These are phyloP conservation scores for Malthinus seriepunctatus DNA, from an alignment of 2,888 invertebrate genomes.

Conservation along the genomic window DNA sequence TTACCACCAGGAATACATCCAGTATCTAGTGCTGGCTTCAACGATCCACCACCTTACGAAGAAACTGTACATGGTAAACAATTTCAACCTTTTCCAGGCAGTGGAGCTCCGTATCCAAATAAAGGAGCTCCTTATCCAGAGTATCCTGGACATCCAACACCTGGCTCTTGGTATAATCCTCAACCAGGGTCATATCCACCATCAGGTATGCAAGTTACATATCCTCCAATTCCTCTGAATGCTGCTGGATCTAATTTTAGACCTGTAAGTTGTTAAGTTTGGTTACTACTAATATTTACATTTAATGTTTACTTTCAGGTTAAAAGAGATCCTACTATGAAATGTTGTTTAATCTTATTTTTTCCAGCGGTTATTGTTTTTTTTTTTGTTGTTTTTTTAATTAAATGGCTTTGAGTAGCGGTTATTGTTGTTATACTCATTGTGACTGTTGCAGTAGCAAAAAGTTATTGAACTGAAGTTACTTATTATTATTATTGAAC, in stretches of 20 bases:
- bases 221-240: constrained; percentile 6
- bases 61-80: background rate
- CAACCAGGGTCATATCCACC: background rate
- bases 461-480: no score
- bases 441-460: background rate
- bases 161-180: no score
- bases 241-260: constrained; percentile 9
- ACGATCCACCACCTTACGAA: background rate
- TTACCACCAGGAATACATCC: background rate
- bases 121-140: no score
- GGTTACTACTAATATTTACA: no score
- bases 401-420: no score
- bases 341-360: background rate
- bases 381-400: no score
- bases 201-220: background rate
- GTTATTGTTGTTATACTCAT: background rate
- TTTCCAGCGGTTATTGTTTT: background rate
- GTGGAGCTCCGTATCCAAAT: background rate
- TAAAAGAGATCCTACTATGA: background rate
- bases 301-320: background rate
- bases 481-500: no score
- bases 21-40: background rate
- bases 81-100: no score
- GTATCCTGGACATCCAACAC: background rate
- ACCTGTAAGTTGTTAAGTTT: background rate